phyloP scores from a whole-genome alignment of 2,888 invertebrate genomes.

The Galeruca laticollis region DNA sequence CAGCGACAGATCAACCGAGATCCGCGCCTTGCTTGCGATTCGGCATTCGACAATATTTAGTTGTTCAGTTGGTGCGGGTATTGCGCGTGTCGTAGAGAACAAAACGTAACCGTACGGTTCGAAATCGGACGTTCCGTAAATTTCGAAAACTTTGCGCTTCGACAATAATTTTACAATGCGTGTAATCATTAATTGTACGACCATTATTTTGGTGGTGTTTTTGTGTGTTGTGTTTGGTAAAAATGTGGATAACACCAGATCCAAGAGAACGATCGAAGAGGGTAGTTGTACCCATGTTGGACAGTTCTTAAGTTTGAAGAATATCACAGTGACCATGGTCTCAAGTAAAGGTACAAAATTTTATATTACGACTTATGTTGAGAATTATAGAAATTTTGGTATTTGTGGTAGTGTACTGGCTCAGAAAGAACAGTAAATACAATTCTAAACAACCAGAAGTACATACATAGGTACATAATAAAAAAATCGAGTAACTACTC shows the following conservation, averaged over 20 bases:
- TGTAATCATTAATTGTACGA: slow-evolving; percentile 1
- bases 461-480: too few species aligned
- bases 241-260: slow-evolving; percentile 51
- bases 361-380: neutral
- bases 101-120: slow-evolving; percentile 22
- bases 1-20: slow-evolving; percentile 42
- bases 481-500: too few species aligned
- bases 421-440: too few species aligned
- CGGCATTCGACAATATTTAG: slow-evolving; percentile 35
- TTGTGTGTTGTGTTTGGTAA: slow-evolving; percentile 53
- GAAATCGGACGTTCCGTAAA: slow-evolving; percentile 12
- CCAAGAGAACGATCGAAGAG: slow-evolving; percentile 45
- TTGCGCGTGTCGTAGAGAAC: slow-evolving; percentile 7
- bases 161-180: slow-evolving; percentile 10
- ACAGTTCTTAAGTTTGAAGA: slow-evolving; percentile 54
- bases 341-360: slow-evolving; percentile 47
- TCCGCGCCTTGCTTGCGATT: slow-evolving; percentile 39
- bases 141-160: slow-evolving; percentile 21
- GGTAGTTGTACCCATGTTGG: slow-evolving; percentile 53
- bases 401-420: too few species aligned
- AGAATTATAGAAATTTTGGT: too few species aligned
- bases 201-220: slow-evolving; percentile 48
- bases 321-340: slow-evolving; percentile 49
- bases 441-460: too few species aligned
- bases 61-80: slow-evolving; percentile 37